phyloP scores from a whole-genome alignment of 2,888 invertebrate species.

The Drosophila quinaria region DNA sequence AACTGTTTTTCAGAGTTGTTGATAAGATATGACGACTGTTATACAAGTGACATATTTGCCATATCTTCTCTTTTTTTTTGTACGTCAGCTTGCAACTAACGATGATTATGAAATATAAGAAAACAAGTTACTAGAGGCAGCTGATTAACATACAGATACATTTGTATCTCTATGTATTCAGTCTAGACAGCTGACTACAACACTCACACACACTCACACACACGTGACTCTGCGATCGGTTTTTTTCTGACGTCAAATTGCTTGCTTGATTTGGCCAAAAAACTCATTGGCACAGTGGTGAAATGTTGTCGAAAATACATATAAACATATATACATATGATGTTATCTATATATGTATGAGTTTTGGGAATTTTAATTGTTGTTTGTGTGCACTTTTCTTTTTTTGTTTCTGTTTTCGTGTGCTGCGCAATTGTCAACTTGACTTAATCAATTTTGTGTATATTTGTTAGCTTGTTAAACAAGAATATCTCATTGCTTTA shows the following conservation, averaged over 20 bases:
- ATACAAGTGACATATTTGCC: conserved; percentile 9
- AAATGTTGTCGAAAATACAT: conserved; percentile 49
- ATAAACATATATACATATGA: conserved; percentile 4
- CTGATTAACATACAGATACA: conserved; percentile 49
- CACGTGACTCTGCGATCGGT: conserved; percentile 49
- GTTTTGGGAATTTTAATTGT: conserved; percentile 13
- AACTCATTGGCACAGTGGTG: conserved; percentile 61
- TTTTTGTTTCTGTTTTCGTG: conserved; percentile 17
- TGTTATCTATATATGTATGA: conserved; percentile 13
- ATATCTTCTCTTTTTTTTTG: conserved; percentile 17
- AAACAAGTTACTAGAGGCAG: conserved; percentile 15
- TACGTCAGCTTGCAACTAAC: conserved; percentile 39
- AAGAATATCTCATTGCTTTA: conserved; percentile 52
- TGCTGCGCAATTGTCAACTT: conserved; percentile 70
- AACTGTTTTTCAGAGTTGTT: conserved; percentile 41
- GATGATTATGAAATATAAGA: conserved; percentile 38
- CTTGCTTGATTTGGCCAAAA: conserved; percentile 59
- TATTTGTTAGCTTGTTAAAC: conserved; percentile 44
- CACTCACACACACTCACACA: conserved; percentile 27
- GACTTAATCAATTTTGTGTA: conserved; percentile 34
- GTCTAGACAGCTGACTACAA: conserved; percentile 37
- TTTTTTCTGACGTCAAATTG: conserved; percentile 66
- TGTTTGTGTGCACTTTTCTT: conserved; percentile 1
- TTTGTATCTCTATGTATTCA: conserved; percentile 18
- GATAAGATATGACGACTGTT: conserved; percentile 44